Evolutionary conservation across 1,140 invertebrate genomes (phyloP).

Genomic region (Sarcophaga peregrina): DNA sequence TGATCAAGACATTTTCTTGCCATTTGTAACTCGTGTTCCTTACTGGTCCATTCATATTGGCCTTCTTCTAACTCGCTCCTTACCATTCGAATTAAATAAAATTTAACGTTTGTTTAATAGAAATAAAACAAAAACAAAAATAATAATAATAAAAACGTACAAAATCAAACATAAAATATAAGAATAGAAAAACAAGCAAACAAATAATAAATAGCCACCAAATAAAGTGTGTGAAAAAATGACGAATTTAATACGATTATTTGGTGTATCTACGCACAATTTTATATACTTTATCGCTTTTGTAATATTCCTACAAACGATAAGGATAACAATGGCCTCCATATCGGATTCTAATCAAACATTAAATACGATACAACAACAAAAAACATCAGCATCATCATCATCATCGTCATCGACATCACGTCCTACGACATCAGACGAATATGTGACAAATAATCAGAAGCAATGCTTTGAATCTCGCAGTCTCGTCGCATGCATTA

Average conservation of each 20-base stretch:
- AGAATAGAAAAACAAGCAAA: constrained; percentile 5
- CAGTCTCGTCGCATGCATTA: constrained; percentile 62
- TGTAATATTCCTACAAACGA: not conserved
- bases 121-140: not conserved
- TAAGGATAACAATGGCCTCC: not conserved
- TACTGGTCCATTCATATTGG: not conserved
- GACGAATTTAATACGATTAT: not conserved
- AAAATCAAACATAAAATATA: not conserved
- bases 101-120: not conserved
- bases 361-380: not conserved
- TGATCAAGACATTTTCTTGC: constrained; percentile 29
- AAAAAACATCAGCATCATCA: no score
- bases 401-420: no score
- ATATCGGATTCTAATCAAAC: constrained; percentile 8
- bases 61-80: not conserved
- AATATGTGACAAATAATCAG: constrained; percentile 58
- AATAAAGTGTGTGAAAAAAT: not conserved
- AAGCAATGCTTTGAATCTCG: constrained; percentile 59
- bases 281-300: constrained; percentile 15
- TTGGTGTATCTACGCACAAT: not conserved
- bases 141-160: not conserved
- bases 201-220: no score
- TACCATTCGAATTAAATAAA: not conserved
- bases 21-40: constrained; percentile 29
- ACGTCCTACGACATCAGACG: constrained; percentile 49